Conservation (phyloP, 2,888 invertebrate species). For the Cepaea hortensis region DNA sequence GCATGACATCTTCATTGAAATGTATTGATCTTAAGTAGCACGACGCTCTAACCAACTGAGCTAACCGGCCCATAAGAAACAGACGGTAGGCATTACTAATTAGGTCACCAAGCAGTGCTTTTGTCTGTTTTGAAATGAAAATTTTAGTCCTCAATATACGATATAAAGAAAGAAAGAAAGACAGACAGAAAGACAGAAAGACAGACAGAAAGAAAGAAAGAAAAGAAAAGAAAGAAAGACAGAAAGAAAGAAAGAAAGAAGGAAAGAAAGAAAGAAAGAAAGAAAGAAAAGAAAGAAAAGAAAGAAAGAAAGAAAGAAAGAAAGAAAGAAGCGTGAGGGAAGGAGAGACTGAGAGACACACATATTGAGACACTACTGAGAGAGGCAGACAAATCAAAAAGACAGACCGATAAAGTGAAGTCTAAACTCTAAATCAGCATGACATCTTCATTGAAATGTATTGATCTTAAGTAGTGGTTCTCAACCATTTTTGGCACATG, state of each 20-base stretch:
- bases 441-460: no score
- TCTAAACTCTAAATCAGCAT: not conserved
- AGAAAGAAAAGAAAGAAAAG: not conserved
- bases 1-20: no score
- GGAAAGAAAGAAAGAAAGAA: not conserved
- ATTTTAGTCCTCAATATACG: not conserved
- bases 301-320: not conserved
- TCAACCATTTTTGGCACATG: no score
- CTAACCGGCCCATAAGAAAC: no score
- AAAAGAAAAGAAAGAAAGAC: not conserved
- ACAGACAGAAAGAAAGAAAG: not conserved
- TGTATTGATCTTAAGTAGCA: no score
- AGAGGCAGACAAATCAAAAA: not conserved
- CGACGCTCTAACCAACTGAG: no score
- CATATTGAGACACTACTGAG: not conserved
- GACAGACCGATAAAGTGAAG: not conserved
- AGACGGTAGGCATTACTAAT: no score
- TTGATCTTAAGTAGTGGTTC: no score
- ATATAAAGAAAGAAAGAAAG: not conserved
- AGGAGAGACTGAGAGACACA: not conserved
- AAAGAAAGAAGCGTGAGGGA: not conserved
- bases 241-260: not conserved
- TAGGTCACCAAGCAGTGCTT: no score
- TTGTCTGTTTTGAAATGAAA: no score
- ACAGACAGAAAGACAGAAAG: not conserved